Evolutionary conservation across 2,797 vertebrate genomes (phyloP).

Genomic region (Nyctibius grandis): DNA sequence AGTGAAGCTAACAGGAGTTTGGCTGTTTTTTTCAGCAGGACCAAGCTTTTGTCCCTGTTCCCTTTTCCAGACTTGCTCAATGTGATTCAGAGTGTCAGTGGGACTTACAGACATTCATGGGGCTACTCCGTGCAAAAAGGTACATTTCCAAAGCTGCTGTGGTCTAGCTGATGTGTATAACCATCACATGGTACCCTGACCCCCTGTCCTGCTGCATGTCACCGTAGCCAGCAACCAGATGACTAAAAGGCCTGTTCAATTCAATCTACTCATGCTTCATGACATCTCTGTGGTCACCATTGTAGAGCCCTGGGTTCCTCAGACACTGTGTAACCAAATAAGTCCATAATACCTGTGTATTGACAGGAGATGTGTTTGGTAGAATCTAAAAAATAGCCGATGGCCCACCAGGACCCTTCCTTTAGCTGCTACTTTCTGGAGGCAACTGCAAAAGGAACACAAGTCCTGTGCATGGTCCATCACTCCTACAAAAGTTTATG

Average conservation of each 20-base stretch:
- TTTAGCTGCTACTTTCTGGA: not conserved
- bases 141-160: not conserved
- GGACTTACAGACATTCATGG: not conserved
- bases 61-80: not conserved
- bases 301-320: not conserved
- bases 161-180: not conserved
- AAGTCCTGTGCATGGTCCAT: not conserved
- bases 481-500: not conserved
- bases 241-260: not conserved
- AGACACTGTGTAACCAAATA: not conserved
- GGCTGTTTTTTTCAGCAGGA: not conserved
- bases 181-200: rapidly evolving
- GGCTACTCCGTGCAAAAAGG: not conserved
- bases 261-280: not conserved
- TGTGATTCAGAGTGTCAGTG: not conserved
- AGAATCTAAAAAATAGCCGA: not conserved
- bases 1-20: not conserved
- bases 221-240: not conserved
- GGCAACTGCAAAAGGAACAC: not conserved
- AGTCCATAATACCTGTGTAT: not conserved
- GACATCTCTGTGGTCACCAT: not conserved
- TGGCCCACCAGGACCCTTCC: not conserved
- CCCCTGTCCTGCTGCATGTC: not conserved
- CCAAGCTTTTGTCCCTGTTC: not conserved
- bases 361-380: not conserved